Base-by-base conservation (phyloP, 1,140 invertebrate genomes). In the Sinella curviseta region DNA sequence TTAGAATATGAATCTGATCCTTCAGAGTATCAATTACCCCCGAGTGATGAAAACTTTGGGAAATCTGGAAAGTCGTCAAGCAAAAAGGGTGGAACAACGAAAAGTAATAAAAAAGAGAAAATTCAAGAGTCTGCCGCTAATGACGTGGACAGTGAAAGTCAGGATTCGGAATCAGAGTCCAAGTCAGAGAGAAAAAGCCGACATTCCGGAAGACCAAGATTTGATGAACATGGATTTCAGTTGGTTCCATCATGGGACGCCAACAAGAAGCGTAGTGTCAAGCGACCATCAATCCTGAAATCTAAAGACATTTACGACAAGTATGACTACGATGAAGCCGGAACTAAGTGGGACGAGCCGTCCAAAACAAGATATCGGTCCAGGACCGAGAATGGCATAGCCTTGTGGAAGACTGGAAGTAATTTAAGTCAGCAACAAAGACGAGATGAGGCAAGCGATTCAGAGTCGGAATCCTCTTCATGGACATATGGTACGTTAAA, bases 141-240 rank as follows among this genome's bases (percentile, higher is more conserved):
- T 33, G 65, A 70, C n/a, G 65, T 70, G 65, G 65, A 70, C 65
- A 70, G 65, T 24, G 24, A 8, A 31, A 70, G 65, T 24, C 26
- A 8, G 31, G 65, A 30, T 8, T 70, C 65, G 24, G 26, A 70
- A 24, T 70, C 31, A 30, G 65, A 70, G 2, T 30, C 65, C 8
- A 26, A 26, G 24, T 8, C 3, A 3, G 30, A 70, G 31, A 70
- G 24, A 70, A 31, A 30, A 31, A 30, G n/a, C 31, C 65, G 65
- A 30, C 65, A 70, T 4, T 70, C 65, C 12, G 65, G 65, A 30
- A 30, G 65, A 33, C 65, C 65, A 30, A 3, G 65, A 3, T 70
- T 31, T 70, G 65, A 70, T 70, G 65, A 70, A 30, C 65, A 70
- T n/a, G 65, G 65, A 3, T 70, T 70, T 33, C 65, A 70, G n/a